These are phyloP conservation scores for Myrmophylax atrothorax DNA, from an alignment of 2,113 vertebrate species.

Conservation along the genomic window DNA sequence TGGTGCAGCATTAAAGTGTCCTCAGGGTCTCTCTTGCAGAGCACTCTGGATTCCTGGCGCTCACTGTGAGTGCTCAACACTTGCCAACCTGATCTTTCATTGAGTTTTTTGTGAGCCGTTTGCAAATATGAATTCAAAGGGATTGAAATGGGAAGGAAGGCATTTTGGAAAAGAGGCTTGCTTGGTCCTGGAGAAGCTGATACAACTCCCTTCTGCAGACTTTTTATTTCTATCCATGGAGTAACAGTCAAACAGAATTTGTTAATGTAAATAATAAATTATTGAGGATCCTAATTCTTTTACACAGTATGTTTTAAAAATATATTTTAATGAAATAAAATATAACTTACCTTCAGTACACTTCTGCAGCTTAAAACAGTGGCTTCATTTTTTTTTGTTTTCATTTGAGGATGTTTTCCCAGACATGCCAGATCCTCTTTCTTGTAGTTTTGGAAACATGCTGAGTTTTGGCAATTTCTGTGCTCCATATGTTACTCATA, in stretches of 20 bases:
- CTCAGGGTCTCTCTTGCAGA: background rate
- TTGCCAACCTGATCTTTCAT: background rate
- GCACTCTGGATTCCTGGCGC: accelerated
- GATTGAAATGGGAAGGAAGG: background rate
- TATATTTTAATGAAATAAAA: slow-evolving; percentile 86
- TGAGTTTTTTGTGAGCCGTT: background rate
- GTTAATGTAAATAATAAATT: slow-evolving; percentile 86
- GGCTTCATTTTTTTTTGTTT: background rate
- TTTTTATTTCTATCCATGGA: slow-evolving; percentile 42
- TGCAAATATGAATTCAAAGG: background rate
- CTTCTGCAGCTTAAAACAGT: background rate
- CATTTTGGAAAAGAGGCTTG: background rate
- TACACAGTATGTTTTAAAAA: slow-evolving; percentile 77
- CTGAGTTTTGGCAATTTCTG: background rate
- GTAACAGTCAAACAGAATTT: slow-evolving; percentile 64
- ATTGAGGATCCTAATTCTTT: slow-evolving; percentile 83
- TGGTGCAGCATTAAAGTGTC: background rate
- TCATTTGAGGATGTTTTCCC: background rate
- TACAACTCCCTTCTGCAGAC: background rate
- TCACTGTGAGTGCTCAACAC: background rate
- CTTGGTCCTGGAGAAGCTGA: background rate
- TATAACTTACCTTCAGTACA: slow-evolving; percentile 56
- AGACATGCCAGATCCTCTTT: background rate
- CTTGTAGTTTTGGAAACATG: background rate
- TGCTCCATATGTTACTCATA: background rate